Evolutionary conservation across 2,888 invertebrate genomes (phyloP), one percentile per base, ranked within the genome.

Genomic region (Pseudanteris insignis): DNA sequence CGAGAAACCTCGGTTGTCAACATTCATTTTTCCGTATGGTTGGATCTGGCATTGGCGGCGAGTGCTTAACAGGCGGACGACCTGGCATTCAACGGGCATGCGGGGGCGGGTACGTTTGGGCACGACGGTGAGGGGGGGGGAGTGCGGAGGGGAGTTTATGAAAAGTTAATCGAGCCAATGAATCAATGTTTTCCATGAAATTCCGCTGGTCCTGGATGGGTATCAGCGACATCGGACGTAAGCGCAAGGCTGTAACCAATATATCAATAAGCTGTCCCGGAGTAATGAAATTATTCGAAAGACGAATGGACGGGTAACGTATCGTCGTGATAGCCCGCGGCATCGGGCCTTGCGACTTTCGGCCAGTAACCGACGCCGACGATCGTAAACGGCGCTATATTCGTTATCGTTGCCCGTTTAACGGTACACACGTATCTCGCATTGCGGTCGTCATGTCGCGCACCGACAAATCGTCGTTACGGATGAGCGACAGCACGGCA

Each of bases 401-500:
- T 60, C 55, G 64, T 57, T 55, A 63, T 63, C 55, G 63, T 34
- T 60, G 43, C 33, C 25, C 55, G 51, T 21, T 64, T 64, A 64
- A 64, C 64, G 64, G 64, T 64, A 60, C 54, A n/a, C n/a, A 57
- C 51, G 55, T 47, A 60, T 57, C 43, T 64, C 30, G 41, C 38
- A 51, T 63, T 38, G 58, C 57, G 44, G 54, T 41, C 54, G 38
- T 50, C 50, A 25, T 50, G 58, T 58, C 58, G 50, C 58, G 50
- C 44, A 46, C 46, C 40, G 44, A 26, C 30, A 44, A 57, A 43
- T 50, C 43, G 44, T 34, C 41, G 50, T 51, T 54, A 50, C 50
- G 33, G 33, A 34, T 26, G 26, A 41, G 44, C 43, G 53, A 18
- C 32, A 43, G 46, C 47, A 51, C 44, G 55, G 55, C 3, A 18